Conservation (phyloP, 2,797 vertebrate species). For the Pseudotriccus pelzelni region DNA sequence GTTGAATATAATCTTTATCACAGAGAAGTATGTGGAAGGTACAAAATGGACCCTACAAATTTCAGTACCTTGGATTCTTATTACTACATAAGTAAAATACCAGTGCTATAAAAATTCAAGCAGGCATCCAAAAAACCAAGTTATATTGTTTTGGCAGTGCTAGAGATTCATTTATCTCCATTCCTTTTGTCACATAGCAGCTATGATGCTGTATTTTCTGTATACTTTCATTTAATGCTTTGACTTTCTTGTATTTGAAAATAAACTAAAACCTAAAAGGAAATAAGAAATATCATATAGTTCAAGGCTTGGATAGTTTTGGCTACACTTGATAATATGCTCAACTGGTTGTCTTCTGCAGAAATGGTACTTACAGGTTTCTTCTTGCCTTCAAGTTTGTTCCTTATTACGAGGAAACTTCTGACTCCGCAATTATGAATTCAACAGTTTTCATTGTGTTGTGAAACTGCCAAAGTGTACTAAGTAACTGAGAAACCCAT, state of each 20-base stretch:
- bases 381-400: background rate
- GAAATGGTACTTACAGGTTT: background rate
- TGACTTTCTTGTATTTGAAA: background rate
- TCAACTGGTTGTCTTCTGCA: background rate
- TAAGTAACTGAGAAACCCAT: background rate
- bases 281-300: background rate
- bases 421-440: background rate
- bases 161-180: background rate
- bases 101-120: background rate
- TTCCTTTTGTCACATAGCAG: background rate
- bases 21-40: background rate
- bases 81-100: background rate
- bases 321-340: background rate
- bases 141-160: background rate
- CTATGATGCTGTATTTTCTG: background rate
- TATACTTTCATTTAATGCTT: background rate
- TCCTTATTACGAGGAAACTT: background rate
- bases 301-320: background rate
- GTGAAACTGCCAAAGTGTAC: background rate
- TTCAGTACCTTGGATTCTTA: background rate
- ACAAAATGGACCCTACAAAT: background rate
- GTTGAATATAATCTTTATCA: background rate
- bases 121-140: background rate
- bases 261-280: background rate
- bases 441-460: background rate